phyloP scores from a whole-genome alignment of 2,888 invertebrate species.

The Rhopalosiphum nymphaeae region DNA sequence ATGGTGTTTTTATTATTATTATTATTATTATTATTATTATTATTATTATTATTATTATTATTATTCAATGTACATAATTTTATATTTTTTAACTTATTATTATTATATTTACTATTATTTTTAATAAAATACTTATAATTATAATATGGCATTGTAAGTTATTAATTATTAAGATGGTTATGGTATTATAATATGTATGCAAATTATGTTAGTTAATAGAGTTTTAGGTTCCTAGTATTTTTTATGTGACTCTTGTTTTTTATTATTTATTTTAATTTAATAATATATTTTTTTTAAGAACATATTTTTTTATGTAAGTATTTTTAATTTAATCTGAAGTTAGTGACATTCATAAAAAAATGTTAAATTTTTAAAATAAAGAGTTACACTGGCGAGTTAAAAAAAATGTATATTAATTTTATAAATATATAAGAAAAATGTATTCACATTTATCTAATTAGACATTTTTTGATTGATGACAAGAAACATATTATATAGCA shows the following conservation, averaged over 20 bases:
- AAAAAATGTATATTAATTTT: not conserved
- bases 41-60: not conserved
- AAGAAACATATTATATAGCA: not conserved
- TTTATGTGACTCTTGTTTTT: not conserved
- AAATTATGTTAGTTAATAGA: constrained; percentile 2
- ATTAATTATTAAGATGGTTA: constrained; percentile 26
- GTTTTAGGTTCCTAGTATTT: constrained; percentile 51
- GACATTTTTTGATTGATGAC: not conserved
- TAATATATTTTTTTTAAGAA: not conserved
- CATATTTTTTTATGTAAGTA: constrained; percentile 33
- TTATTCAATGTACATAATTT: not conserved
- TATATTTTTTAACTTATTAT: not conserved
- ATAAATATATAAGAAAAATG: not conserved
- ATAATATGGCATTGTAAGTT: not conserved
- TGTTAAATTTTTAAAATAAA: constrained; percentile 3
- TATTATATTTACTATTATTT: constrained; percentile 33
- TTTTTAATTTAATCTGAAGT: not conserved
- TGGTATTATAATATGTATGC: constrained; percentile 30
- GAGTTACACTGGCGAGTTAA: not conserved
- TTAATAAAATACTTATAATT: constrained; percentile 25
- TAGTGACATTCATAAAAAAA: not conserved
- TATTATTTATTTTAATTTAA: constrained; percentile 21
- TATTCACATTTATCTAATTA: not conserved
- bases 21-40: not conserved
- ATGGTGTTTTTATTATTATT: not conserved